Percentiles rank a stretch among this genome's conserved stretches.
Conservation (phyloP, 2,113 vertebrate species). For the Lampris incognitus region DNA sequence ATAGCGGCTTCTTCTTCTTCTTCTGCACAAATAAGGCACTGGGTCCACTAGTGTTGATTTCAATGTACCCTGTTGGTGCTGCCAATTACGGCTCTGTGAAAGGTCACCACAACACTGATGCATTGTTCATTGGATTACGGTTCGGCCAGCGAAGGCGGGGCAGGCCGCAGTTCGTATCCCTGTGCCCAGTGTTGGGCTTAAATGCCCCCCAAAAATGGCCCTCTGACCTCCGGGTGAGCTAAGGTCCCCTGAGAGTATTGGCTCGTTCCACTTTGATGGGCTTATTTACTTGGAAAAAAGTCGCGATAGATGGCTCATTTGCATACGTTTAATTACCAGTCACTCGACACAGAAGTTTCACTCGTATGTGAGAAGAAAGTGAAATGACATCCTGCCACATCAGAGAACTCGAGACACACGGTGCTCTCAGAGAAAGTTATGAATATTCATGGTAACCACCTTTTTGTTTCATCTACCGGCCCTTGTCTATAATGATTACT, state of each 20-base stretch:
- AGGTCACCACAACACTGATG: not conserved
- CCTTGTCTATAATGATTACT: too few relatives aligned
- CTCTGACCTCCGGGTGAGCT: constrained; percentile 46
- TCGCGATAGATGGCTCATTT: constrained; percentile 47
- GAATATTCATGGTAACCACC: too few relatives aligned
- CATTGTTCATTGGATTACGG: constrained; percentile 4
- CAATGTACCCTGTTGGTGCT: not conserved
- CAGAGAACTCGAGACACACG: not conserved
- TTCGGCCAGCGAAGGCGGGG: not conserved
- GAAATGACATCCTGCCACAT: not conserved
- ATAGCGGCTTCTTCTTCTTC: not conserved
- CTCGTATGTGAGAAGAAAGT: too few relatives aligned
- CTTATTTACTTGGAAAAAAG: constrained; percentile 5
- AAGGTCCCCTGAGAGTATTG: constrained; percentile 28
- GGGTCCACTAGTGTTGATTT: not conserved
- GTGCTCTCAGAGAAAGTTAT: not conserved
- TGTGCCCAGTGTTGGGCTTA: constrained; percentile 20
- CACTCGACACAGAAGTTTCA: too few relatives aligned
- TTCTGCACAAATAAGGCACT: not conserved
- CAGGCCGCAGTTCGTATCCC: not conserved
- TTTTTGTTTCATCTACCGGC: too few relatives aligned
- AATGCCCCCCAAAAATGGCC: constrained; percentile 29
- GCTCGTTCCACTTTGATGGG: not conserved
- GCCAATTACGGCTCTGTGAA: not conserved
- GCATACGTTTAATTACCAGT: constrained; percentile 2